Conservation (phyloP, 2,113 vertebrate species). For the Spizaetus ornatus region DNA sequence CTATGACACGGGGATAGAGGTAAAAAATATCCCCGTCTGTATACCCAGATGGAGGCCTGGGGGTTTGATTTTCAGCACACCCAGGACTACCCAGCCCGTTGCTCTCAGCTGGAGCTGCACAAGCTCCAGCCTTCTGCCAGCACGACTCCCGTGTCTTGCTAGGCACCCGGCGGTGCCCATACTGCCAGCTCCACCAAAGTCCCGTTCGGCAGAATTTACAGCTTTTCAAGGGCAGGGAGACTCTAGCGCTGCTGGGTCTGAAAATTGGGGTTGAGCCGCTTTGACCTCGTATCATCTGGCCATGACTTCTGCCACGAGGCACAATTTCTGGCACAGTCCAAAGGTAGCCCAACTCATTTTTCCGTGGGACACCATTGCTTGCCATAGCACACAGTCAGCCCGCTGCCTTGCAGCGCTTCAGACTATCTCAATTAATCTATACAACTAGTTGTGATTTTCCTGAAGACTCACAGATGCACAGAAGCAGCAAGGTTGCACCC, state of each 20-base stretch:
- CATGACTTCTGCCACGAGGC: not conserved
- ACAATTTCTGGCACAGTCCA: not conserved
- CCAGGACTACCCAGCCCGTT: not conserved
- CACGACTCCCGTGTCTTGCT: not conserved
- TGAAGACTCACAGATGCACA: not conserved
- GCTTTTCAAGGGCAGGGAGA: not conserved
- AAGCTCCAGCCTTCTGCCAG: not conserved
- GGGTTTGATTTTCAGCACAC: not conserved
- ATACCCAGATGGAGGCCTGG: not conserved
- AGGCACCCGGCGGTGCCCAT: rapidly evolving
- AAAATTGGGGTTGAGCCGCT: not conserved
- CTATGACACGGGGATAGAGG: not conserved
- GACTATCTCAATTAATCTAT: not conserved
- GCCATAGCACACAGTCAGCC: not conserved
- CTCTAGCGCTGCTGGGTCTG: not conserved
- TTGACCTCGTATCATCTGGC: not conserved
- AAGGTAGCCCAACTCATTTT: not conserved
- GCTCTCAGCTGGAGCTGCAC: not conserved
- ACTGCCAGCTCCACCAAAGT: not conserved
- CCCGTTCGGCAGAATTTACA: not conserved
- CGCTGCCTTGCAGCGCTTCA: not conserved
- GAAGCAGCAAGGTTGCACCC: not conserved
- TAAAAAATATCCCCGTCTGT: not conserved
- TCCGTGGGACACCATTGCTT: not conserved
- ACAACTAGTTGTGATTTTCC: not conserved